Conservation (phyloP, 2,113 vertebrate species). For the Edolisoma coerulescens region DNA sequence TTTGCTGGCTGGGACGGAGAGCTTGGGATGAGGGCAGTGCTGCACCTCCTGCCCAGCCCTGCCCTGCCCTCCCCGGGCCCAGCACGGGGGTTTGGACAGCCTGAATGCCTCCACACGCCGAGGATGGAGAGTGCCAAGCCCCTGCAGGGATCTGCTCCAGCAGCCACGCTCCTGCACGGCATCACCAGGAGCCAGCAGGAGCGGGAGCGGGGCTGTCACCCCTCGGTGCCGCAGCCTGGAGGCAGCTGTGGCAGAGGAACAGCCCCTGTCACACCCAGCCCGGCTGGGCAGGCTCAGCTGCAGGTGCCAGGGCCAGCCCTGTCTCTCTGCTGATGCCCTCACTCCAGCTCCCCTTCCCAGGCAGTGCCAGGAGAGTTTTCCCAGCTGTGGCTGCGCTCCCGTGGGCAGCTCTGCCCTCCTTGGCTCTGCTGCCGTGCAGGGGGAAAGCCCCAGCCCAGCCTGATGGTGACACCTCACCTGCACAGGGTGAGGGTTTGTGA, state of each 20-base stretch:
- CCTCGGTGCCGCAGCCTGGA: background rate
- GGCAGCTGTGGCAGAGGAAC: background rate
- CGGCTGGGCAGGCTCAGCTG: background rate
- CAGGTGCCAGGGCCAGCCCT: background rate
- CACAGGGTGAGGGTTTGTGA: too few species aligned
- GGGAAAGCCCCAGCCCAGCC: background rate
- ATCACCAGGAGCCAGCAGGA: background rate
- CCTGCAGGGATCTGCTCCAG: background rate
- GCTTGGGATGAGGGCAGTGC: fast-evolving
- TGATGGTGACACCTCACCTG: fast-evolving
- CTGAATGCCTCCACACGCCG: background rate
- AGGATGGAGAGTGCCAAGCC: background rate
- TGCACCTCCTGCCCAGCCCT: background rate
- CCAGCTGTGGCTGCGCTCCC: background rate
- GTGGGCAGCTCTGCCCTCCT: background rate
- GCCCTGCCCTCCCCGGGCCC: background rate
- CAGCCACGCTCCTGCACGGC: background rate
- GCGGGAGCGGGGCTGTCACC: background rate
- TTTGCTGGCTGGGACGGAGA: slow-evolving; percentile 7
- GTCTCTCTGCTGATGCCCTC: background rate
- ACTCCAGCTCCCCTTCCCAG: background rate
- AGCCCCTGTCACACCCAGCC: background rate
- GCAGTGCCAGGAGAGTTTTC: background rate
- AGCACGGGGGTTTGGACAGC: background rate
- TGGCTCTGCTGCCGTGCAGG: fast-evolving